Evolutionary conservation across 2,113 vertebrate genomes (phyloP).

Genomic region (Herpailurus yagouaroundi): DNA sequence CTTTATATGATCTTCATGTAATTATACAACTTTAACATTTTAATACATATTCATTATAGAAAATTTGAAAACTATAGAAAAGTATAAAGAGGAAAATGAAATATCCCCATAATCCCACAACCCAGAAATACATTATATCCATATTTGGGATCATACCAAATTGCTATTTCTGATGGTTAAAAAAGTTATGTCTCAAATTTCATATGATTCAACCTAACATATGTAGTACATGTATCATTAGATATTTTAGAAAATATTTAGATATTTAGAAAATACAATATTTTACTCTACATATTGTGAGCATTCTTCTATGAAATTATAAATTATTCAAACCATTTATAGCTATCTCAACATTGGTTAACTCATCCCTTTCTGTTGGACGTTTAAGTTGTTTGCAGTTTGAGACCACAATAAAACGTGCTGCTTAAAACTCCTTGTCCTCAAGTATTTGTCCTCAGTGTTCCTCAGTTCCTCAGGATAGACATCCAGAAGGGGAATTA

Average conservation of each 20-base stretch:
- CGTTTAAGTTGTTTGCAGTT: background rate
- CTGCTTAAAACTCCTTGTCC: background rate
- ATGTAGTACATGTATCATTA: background rate
- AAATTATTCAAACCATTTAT: constrained; percentile 36
- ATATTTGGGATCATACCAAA: constrained; percentile 3
- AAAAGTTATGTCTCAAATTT: background rate
- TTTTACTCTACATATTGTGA: background rate
- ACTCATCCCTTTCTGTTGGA: background rate
- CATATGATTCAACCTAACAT: background rate
- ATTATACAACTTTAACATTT: constrained; percentile 23
- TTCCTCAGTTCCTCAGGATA: background rate
- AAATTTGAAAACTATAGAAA: constrained; percentile 27
- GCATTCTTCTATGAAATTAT: constrained; percentile 35
- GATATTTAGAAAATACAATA: too few relatives aligned
- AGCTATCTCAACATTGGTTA: background rate
- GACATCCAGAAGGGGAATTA: background rate
- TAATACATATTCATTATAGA: background rate
- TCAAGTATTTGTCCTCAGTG: background rate
- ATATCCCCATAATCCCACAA: background rate
- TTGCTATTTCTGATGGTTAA: background rate
- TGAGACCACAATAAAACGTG: background rate
- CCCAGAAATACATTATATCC: background rate
- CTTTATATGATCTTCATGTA: background rate
- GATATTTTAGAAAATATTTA: too few relatives aligned
- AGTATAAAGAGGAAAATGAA: background rate